A percentile compares a stretch with the other conserved stretches of the same genome.
These are phyloP conservation scores for Neuroterus valhalla DNA, from an alignment of 1,140 invertebrate species.

Conservation along the genomic window DNA sequence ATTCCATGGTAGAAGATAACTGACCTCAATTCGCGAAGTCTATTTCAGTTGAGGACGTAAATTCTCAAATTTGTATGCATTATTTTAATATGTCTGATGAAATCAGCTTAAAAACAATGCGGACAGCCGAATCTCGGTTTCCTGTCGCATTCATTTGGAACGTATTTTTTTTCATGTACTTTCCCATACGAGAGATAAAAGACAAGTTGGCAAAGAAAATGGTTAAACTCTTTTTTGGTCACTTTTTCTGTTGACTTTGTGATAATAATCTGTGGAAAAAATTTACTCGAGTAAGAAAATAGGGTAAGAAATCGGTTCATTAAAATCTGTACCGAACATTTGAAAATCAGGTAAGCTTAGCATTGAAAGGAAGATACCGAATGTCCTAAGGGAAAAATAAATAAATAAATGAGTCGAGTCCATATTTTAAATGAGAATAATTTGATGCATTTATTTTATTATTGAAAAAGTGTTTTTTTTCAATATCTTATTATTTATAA, in stretches of 20 bases:
- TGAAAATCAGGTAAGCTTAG: neutral
- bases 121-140: slow-evolving; percentile 69
- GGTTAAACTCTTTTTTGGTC: neutral
- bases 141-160: slow-evolving; percentile 67
- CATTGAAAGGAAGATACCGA: too few species aligned
- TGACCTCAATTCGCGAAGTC: neutral
- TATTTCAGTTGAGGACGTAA: slow-evolving; percentile 34
- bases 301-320: neutral
- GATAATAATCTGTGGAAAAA: slow-evolving; percentile 20
- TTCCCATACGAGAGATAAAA: slow-evolving; percentile 60
- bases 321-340: neutral
- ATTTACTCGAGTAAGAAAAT: neutral
- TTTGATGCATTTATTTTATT: too few species aligned
- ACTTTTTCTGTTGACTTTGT: neutral
- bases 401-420: too few species aligned
- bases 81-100: slow-evolving; percentile 50
- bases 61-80: slow-evolving; percentile 45
- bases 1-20: too few species aligned
- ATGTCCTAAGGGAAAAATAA: too few species aligned
- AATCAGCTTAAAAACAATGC: slow-evolving; percentile 63
- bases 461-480: too few species aligned
- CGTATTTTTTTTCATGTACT: slow-evolving; percentile 61
- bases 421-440: too few species aligned
- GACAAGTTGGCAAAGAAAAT: slow-evolving; percentile 52
- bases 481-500: too few species aligned